Evolutionary conservation across 2,888 invertebrate species (phyloP).

Genomic region (Bugula neritina): DNA sequence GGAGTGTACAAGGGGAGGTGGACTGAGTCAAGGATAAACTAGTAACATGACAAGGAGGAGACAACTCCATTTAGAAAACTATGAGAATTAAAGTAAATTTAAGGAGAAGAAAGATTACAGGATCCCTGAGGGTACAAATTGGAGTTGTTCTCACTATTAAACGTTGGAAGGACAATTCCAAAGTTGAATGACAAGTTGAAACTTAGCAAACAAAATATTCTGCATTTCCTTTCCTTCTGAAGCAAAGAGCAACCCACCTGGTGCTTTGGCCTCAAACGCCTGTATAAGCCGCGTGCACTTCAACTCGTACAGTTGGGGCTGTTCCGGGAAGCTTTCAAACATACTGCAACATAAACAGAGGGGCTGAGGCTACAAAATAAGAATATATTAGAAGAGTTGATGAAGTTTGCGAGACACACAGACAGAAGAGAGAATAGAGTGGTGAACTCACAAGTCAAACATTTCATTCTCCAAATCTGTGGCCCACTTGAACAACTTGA

Average conservation of each 20-base stretch:
- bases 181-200: too few relatives aligned
- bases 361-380: not conserved
- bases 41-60: too few relatives aligned
- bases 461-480: not conserved
- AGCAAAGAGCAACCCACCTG: conserved; percentile 5
- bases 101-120: too few relatives aligned
- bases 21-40: too few relatives aligned
- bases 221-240: too few relatives aligned
- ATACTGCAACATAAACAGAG: not conserved
- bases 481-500: not conserved
- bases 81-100: too few relatives aligned
- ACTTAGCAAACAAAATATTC: too few relatives aligned
- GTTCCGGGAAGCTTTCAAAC: not conserved
- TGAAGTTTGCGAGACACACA: not conserved
- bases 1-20: too few relatives aligned
- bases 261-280: not conserved
- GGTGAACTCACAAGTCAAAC: not conserved
- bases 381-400: not conserved
- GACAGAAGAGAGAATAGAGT: not conserved
- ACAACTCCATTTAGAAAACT: too few relatives aligned
- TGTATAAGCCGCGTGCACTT: not conserved
- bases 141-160: too few relatives aligned
- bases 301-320: not conserved
- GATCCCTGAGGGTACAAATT: too few relatives aligned
- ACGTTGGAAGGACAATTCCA: too few relatives aligned